Conservation (phyloP, 2,797 vertebrate species). For the Bucorvus abyssinicus region DNA sequence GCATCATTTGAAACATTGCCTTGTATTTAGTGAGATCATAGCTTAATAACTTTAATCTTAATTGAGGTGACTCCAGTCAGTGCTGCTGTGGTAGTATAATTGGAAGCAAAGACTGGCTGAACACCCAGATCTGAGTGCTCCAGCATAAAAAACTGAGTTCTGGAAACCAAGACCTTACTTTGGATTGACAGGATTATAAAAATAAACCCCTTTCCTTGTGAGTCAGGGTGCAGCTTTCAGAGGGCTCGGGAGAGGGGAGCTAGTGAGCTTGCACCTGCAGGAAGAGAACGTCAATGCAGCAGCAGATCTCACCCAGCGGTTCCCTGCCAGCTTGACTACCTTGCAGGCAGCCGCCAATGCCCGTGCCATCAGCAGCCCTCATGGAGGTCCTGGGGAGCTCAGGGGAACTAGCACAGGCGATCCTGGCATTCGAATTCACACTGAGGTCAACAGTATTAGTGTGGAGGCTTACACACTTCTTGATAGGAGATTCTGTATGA, state of each 20-base stretch:
- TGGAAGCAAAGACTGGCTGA: neutral
- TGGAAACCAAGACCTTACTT: neutral
- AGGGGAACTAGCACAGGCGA: neutral
- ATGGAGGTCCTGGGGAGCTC: neutral
- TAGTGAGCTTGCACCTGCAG: rapidly evolving
- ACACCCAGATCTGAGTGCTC: rapidly evolving
- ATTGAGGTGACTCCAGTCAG: neutral
- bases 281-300: neutral
- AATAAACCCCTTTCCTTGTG: neutral
- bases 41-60: neutral
- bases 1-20: neutral
- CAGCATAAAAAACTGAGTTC: neutral
- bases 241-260: neutral
- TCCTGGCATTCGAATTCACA: neutral
- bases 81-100: neutral
- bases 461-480: neutral
- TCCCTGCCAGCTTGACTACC: neutral
- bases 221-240: neutral
- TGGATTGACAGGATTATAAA: neutral
- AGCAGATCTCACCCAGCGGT: rapidly evolving
- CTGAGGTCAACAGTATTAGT: neutral
- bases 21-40: neutral
- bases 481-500: neutral
- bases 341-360: neutral
- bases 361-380: neutral